Base-by-base conservation (phyloP, 2,888 invertebrate species). In the Polietes domitor region DNA sequence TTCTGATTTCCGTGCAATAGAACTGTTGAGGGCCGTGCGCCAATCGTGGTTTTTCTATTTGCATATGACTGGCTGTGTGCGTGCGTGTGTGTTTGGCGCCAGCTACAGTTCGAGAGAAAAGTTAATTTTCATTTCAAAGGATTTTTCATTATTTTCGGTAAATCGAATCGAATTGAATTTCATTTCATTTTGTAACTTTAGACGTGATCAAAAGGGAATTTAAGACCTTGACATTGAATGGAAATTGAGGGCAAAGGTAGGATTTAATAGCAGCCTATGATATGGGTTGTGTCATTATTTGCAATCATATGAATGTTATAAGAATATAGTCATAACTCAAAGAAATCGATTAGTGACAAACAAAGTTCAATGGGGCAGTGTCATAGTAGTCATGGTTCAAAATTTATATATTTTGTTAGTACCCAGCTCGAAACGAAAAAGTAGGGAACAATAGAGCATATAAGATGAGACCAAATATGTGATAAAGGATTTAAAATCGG, bases 111-210 rank as follows among this genome's bases (percentile, higher is more conserved):
- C n/a, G 3, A 47, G 61, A 10, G 28, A 61, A 61, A 61, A 61
- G 61, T 61, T 61, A 28, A 61, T 61, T 61, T 61, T 32, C 24
- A 61, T 61, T 61, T 61, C 61, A 61, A 61, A 61, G 61, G 61
- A 28, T 28, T 26, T 26, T 26, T 4, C 58, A 58, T 61, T 61
- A 61, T 61, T 61, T 61, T 28, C 28, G 61, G 61, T 28, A 28
- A 61, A 61, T 61, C 61, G 24, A 61, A 61, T 61, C 32, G 28
- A 24, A 61, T 61, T 61, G 28, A 26, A 24, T 61, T 58, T 26
- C 17, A 6, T 55, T 55, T 55, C 21, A 21, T n/a, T n/a, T n/a
- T 55, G 55, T 21, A 15, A 28, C 28, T 10, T 61, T n/a, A 3
- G n/a, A 28, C 26, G 61, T 26, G n/a, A 61, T 61, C 28, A 17